Evolutionary conservation across 1,140 invertebrate species (phyloP), one percentile per base, ranked within the genome.

Genomic region (Drosophila ambigua): DNA sequence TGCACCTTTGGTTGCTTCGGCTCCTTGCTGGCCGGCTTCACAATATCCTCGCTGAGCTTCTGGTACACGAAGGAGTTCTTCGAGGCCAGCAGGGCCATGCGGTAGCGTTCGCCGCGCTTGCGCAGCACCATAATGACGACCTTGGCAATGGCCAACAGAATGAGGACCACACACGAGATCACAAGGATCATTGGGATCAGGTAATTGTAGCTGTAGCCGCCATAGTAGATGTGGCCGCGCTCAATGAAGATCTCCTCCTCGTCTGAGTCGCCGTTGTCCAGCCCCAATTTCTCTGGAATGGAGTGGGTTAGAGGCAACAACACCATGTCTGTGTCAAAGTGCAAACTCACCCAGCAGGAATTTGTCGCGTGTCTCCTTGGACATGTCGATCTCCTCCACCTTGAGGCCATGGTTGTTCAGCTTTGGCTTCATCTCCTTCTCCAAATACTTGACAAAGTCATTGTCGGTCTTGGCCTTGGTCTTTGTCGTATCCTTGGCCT

Each of bases 1-100:
- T 92, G 93, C 54, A 94, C 91, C 74, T 94, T 94, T 51, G 94
- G 94, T 41, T 93, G 93, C 59, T 92, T 92, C n/a, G 93, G 92
- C 20, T 93, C 92, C 77, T 91, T 91, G 71, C 49, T 64, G 23
- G 43, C 48, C 16, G 88, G 83, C 64, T 91, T 91, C 15, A 91
- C 92, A 63, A 94, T 92, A 52, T 94, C 94, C 84, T 94, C 94
- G 20, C 93, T 93, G 41, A 94, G 85, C 77, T 93, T 94, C 77
- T 94, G 93, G 87, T 94, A 94, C 28, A 94, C 93, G 52, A 94
- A 90, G 6, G 87, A 90, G 72, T 92, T 92, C 74, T 92, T 92
- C 6, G 88, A 90, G 28, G 88, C 85, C 66, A 92, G 44, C 26
- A 92, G 65, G 77, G 93, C 92, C 93, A 94, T 91, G 77, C 93